Evolutionary conservation across 92 coral and sea anemone genomes (phyloP), one percentile per base, ranked within the genome.

Genomic region (Porites cylindrica): DNA sequence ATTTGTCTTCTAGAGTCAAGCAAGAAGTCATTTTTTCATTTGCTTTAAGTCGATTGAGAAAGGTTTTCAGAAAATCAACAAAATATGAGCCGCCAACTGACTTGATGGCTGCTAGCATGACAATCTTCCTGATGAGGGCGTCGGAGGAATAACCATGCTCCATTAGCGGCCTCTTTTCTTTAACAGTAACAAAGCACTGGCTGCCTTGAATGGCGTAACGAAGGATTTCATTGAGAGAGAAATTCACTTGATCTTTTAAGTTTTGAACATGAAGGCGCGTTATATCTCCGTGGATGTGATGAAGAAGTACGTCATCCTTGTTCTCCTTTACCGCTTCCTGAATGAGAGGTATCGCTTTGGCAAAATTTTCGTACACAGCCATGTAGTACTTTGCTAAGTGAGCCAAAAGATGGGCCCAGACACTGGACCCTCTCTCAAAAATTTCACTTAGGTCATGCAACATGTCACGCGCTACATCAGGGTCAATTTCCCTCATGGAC

Each of bases 211-310:
- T 92, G 2, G 98, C 95, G 70, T 72, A 70, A 23, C 89, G 70
- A 3, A 94, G 88, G 16, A 94, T 91, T 11, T 75, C 89, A 10
- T 83, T 74, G 83, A 94, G 75, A 63, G 72, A 53, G 56, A 94
- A 66, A 10, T 69, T 78, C 47, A 29, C 53, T 23, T 81, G 58
- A 7, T 67, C 72, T 78, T 92, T 92, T 18, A 94, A 85, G 32
- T 86, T 78, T 51, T 87, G 91, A 14, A 94, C 78, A 32, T 94
- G 95, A 66, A 90, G 78, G 2, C 98, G 91, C 73, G 92, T 92
- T 43, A 94, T 65, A 75, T 94, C 98, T 12, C 98, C 98, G 82
- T 94, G 98, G 60, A 94, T 94, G 84, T 94, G 98, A 72, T 90
- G 98, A 13, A 94, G 77, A 53, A 94, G 89, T 54, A 86, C 82